Base-by-base conservation (phyloP, 1,140 invertebrate genomes). In the Aphidius gifuensis region DNA sequence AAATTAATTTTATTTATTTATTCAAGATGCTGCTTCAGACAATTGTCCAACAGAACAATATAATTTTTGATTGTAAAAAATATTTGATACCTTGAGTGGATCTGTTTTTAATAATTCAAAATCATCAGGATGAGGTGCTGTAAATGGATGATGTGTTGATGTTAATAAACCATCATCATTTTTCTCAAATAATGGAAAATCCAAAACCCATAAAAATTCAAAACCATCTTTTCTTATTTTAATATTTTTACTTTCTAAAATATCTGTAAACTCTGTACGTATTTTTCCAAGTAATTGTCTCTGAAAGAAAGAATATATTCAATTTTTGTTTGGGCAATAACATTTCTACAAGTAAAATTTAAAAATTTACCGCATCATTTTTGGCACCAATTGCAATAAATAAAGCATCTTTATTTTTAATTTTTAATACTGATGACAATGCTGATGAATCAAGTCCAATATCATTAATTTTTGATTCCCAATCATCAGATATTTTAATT, bases 71-170 rank as follows among this genome's bases (percentile, higher is more conserved):
- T 55, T 56, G n/a, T 21, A 42, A 32, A 32, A n/a, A 61, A 44
- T 47, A 39, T 44, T 62, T 54, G 16, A 64, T 71, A 94, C 89
- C 78, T 92, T 88, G 45, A 87, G 72, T 11, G 93, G 91, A 45
- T 89, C 77, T 5, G 79, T 86, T 8, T 87, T 76, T 45, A 98
- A 74, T 53, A 91, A 80, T 62, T 90, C 71, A 4, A 88, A 65
- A 79, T 98, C 92, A 38, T 94, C 86, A 3, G 84, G 82, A 83
- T 91, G 89, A 40, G 91, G 89, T 53, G 89, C 85, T 9, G 97
- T 99, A 75, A 99, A 99, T 21, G 97, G 97, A 85, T 99, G 97
- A 85, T 99, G 97, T 16, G 89, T 88, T 8, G 92, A 90, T 71
- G 91, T 85, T 40, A 98, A 79, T 32, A 70, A 74, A 43, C 84